phyloP scores from a whole-genome alignment of 2,888 invertebrate species.

The Drosophila flavopinicola region DNA sequence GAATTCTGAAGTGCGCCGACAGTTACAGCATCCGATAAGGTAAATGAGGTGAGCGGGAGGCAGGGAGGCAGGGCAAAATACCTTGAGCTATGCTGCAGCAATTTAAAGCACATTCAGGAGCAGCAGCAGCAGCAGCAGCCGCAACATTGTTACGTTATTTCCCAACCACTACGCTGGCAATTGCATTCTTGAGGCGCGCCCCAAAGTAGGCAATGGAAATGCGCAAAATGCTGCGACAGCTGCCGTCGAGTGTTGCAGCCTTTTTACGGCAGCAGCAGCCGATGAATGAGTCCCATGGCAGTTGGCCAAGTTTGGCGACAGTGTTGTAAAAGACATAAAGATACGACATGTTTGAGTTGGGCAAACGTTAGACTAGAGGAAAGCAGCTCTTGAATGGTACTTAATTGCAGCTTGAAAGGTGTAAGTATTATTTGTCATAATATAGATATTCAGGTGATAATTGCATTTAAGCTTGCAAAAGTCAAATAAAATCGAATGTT shows the following conservation, averaged over 20 bases:
- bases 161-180: constrained; percentile 15
- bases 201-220: constrained; percentile 56
- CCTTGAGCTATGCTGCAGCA: constrained; percentile 39
- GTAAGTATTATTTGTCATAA: too few species aligned
- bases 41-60: not conserved
- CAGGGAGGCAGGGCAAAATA: not conserved
- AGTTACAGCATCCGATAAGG: constrained; percentile 44
- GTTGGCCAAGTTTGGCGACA: constrained; percentile 27
- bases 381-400: not conserved
- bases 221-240: constrained; percentile 51
- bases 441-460: too few species aligned
- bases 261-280: constrained; percentile 29
- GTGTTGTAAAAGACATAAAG: constrained; percentile 19
- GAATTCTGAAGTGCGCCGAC: constrained; percentile 53
- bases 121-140: constrained; percentile 17
- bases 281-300: constrained; percentile 37
- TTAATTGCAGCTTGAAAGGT: not conserved
- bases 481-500: too few species aligned
- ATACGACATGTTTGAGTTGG: constrained; percentile 4
- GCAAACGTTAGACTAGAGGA: constrained; percentile 2
- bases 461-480: too few species aligned
- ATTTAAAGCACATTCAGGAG: constrained; percentile 35
- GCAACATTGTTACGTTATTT: constrained; percentile 48
- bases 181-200: constrained; percentile 45
- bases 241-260: constrained; percentile 48